Base-by-base conservation (phyloP, 1,140 invertebrate species). In the Hycleus cichorii region DNA sequence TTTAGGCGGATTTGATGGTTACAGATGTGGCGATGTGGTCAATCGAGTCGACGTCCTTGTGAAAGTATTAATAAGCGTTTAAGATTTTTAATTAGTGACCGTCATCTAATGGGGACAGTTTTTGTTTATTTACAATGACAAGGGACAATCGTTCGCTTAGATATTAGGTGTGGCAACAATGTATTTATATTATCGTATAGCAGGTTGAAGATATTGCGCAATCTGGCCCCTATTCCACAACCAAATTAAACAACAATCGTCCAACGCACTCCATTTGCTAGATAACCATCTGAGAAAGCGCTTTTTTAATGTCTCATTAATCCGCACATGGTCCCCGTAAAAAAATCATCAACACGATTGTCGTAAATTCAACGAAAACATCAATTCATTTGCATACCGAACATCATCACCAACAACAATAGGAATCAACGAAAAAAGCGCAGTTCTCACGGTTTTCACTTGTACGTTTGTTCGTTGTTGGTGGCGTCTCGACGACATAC, bases 71-170 rank as follows among this genome's bases (percentile, higher is more conserved):
- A 32, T 32, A 53, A 38, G 42, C 25, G 32, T 38, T 8, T 53
- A 27, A 32, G 32, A 32, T 32, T 32, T 52, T 53, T 53, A 53
- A 53, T 53, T 53, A 53, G 45, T 53, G 46, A 42, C 51, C 51
- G 51, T 53, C 51, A 53, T 53, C 51, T 53, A 53, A 53, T 53
- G 51, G 51, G 51, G 51, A 53, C 51, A 53, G 51, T 53, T 53
- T 53, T 53, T 53, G 51, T 53, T 53, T 53, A 53, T 53, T 53
- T 53, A 53, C 51, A 45, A 45, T 53, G 51, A 53, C 51, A 53
- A 53, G 2, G 7, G 51, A 53, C 51, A 53, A 53, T 53, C 51
- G 42, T 53, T 32, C 32, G 32, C 0, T 32, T 32, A 32, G 32
- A 32, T 32, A 7, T 32, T 32, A 32, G 32, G 32, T 32, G 39